These are phyloP conservation scores for Conistra vaccinii DNA, from an alignment of 2,888 invertebrate genomes.

Conservation along the genomic window DNA sequence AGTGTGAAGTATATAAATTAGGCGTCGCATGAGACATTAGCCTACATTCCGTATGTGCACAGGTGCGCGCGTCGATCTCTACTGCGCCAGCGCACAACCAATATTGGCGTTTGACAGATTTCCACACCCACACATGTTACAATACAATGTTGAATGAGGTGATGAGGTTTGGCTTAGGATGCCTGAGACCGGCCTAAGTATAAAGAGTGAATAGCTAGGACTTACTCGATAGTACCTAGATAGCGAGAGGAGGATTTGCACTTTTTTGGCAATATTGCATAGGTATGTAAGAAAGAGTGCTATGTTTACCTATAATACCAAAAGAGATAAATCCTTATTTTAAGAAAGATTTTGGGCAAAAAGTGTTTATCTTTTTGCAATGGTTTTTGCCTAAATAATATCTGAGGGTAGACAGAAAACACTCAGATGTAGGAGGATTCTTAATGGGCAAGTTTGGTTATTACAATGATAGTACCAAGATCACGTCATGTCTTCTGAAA, in stretches of 20 bases:
- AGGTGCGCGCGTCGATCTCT: conserved; percentile 64
- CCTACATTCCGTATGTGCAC: conserved; percentile 64
- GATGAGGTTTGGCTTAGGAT: background rate
- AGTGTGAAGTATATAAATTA: conserved; percentile 53
- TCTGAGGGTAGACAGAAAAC: background rate
- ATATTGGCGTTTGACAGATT: conserved; percentile 57
- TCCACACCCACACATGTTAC: conserved; percentile 39
- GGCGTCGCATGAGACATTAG: conserved; percentile 58
- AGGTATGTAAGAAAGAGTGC: no score
- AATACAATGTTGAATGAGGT: conserved; percentile 12
- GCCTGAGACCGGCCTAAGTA: background rate
- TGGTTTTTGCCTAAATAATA: background rate
- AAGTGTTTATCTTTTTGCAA: background rate
- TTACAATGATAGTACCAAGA: background rate
- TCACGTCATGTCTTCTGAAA: conserved; percentile 37
- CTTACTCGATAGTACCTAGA: background rate
- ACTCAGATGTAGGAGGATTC: background rate
- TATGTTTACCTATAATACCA: no score
- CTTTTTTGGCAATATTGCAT: no score
- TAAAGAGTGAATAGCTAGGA: no score
- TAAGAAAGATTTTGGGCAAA: background rate
- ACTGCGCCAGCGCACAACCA: conserved; percentile 47
- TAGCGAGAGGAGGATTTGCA: no score
- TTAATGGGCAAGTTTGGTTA: background rate
- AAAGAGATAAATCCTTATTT: no score